Conservation (phyloP, 2,888 invertebrate species). For the Lasiommata megera region DNA sequence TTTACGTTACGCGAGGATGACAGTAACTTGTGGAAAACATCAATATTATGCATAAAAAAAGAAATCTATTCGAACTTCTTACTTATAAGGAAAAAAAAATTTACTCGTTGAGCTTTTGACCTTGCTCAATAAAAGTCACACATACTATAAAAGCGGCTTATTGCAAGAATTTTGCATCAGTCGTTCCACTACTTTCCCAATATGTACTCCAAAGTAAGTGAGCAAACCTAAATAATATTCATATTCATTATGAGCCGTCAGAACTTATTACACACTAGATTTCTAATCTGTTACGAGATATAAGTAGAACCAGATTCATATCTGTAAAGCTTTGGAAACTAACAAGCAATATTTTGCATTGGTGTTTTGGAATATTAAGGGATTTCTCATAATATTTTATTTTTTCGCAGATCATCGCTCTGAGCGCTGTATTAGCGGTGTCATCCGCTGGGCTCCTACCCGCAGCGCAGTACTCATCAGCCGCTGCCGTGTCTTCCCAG, state of each 20-base stretch:
- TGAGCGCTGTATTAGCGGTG: constrained; percentile 65
- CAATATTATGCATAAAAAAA: too few species aligned
- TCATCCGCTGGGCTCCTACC: constrained; percentile 62
- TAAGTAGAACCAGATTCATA: not conserved
- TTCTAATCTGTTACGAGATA: not conserved
- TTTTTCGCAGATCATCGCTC: constrained; percentile 26
- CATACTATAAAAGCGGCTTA: constrained; percentile 4
- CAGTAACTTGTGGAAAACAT: too few species aligned
- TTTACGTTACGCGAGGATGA: too few species aligned
- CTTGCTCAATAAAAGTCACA: constrained; percentile 3
- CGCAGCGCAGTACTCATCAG: constrained; percentile 59
- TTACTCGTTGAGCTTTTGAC: constrained; percentile 5
- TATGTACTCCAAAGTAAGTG: constrained; percentile 69
- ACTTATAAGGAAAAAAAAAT: constrained; percentile 4
- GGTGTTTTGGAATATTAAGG: not conserved
- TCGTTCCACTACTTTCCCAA: constrained; percentile 32
- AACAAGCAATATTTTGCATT: not conserved
- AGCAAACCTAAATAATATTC: not conserved
- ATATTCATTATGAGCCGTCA: not conserved
- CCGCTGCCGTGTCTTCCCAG: constrained; percentile 63
- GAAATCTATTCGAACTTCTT: too few species aligned
- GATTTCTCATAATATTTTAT: not conserved
- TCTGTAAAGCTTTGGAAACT: not conserved
- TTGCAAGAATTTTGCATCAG: constrained; percentile 7
- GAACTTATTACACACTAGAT: not conserved